Evolutionary conservation across 2,797 vertebrate species (phyloP).

Genomic region (Amblyopsis hoosieri): DNA sequence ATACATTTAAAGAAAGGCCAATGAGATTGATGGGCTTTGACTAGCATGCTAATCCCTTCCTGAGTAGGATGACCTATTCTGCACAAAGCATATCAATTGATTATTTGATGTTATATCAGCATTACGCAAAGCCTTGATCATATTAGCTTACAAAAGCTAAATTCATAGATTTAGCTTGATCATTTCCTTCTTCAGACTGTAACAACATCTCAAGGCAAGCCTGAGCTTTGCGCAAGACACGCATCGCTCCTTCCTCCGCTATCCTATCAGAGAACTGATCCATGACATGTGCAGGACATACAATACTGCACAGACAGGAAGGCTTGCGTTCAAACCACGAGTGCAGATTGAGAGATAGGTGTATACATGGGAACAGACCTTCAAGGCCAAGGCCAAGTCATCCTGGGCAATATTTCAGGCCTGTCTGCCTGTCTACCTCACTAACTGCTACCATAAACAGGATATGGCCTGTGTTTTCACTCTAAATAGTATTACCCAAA

Average conservation of each 20-base stretch:
- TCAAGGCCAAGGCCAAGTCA: constrained; percentile 13
- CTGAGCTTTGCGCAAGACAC: not conserved
- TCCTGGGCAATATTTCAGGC: constrained; percentile 33
- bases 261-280: constrained; percentile 39
- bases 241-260: not conserved
- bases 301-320: constrained; percentile 27
- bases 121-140: not conserved
- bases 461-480: constrained; percentile 37
- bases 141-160: no score
- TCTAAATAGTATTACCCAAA: constrained; percentile 21
- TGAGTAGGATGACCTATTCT: not conserved
- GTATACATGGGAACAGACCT: constrained; percentile 52
- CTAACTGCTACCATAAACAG: constrained; percentile 42
- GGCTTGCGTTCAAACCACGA: constrained; percentile 40
- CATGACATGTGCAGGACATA: constrained; percentile 36
- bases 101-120: not conserved
- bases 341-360: constrained; percentile 50
- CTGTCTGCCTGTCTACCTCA: constrained; percentile 28
- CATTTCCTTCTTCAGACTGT: not conserved
- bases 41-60: not conserved
- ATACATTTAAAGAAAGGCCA: not conserved
- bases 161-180: no score
- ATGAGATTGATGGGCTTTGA: not conserved
- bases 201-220: constrained; percentile 2
- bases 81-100: no score